Evolutionary conservation across 2,888 invertebrate species (phyloP).

Genomic region (Oithona nana): DNA sequence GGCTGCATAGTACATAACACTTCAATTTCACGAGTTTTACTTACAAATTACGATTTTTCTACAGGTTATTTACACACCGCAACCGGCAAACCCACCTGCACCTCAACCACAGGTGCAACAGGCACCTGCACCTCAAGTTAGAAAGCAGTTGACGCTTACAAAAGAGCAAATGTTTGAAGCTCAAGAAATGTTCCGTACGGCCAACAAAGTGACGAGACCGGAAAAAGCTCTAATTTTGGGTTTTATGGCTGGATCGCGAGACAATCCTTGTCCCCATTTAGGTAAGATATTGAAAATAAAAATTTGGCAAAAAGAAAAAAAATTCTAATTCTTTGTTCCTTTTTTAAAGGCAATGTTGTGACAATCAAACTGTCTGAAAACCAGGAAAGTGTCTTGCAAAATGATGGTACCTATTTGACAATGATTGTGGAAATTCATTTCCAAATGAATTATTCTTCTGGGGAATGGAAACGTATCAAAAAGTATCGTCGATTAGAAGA

Average conservation of each 20-base stretch:
- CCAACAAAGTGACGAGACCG: slow-evolving; percentile 83
- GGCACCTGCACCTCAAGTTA: slow-evolving; percentile 17
- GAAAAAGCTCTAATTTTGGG: slow-evolving; percentile 93
- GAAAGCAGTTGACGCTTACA: slow-evolving; percentile 26
- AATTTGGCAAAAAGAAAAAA: neutral
- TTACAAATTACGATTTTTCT: neutral
- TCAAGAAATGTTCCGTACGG: slow-evolving; percentile 89
- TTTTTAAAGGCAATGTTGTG: slow-evolving; percentile 56
- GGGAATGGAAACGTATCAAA: slow-evolving; percentile 88
- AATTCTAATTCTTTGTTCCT: neutral
- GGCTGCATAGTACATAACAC: no score
- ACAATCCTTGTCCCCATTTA: slow-evolving; percentile 18
- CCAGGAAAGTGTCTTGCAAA: slow-evolving; percentile 63
- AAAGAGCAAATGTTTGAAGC: slow-evolving; percentile 90
- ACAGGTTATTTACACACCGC: slow-evolving; percentile 14
- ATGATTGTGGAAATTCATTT: slow-evolving; percentile 57
- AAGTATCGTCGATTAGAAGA: slow-evolving; percentile 43
- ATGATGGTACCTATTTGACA: slow-evolving; percentile 56
- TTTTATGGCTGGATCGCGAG: slow-evolving; percentile 81
- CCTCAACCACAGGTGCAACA: slow-evolving; percentile 12
- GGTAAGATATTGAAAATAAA: neutral
- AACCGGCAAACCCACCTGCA: slow-evolving; percentile 6
- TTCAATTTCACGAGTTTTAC: no score
- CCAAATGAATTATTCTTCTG: slow-evolving; percentile 89
- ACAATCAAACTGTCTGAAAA: slow-evolving; percentile 87